Evolutionary conservation across 2,888 invertebrate species (phyloP), one percentile per base, ranked within the genome.

Genomic region (Cephus sareptanus): DNA sequence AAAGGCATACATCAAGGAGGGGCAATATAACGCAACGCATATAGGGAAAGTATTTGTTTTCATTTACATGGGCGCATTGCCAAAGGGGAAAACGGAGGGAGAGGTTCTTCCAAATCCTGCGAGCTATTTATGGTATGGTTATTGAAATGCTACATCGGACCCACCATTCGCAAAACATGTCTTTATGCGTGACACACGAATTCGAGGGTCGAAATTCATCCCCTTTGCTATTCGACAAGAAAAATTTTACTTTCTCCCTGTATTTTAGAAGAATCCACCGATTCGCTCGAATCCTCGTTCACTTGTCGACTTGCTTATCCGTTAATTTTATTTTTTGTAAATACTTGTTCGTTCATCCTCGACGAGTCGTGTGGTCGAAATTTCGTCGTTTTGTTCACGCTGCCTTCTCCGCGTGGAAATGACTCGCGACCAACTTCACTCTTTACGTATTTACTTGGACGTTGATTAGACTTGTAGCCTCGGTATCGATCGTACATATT

Each of bases 11-110:
- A 89, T 89, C 89, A 89, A 88, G 88, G 78, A 87, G 87, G 13
- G 56, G 89, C 87, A 89, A 89, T 23, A 56, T 89, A 89, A 89
- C 82, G 83, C 76, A 79, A 80, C 80, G 80, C 77, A 75, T 37
- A n/a, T 37, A 74, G 34, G 81, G 82, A 84, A 86, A 87, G 87
- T 89, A 89, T 89, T 90, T 89, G 89, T 90, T 89, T 89, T 90
- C 89, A 89, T 90, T 90, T 89, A 86, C 88, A 89, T 89, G 88
- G 88, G 90, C 90, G 81, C 84, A 81, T 79, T 86, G 89, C 89
- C 90, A 90, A 89, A 34, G 35, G 37, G 74, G 13, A 1, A 34
- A 37, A 15, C 13, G 11, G 6, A 11, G 35, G 37, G 74, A 74
- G 35, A 11, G 1, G n/a, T 12, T 2, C 75, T 81, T 81, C 81